Base-by-base conservation (phyloP, 2,888 invertebrate genomes). In the Tipula helvola region DNA sequence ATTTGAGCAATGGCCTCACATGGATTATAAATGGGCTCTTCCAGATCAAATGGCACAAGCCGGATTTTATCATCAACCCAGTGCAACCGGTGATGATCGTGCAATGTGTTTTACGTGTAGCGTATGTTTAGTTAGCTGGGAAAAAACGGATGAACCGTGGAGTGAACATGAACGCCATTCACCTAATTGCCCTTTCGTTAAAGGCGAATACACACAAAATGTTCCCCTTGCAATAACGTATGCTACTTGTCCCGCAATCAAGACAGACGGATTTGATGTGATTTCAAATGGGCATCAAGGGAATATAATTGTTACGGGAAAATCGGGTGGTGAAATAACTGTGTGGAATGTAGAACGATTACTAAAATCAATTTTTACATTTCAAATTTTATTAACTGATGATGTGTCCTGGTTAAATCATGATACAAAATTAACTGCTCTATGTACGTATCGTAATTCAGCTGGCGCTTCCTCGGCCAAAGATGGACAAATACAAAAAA, bases 21-120 rank as follows among this genome's bases (percentile, higher is more conserved):
- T 97, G 97, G 97, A 97, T 91, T 98, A 98, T 92, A 98, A 98
- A 92, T 98, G 98, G 98, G 98, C 98, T 5, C 91, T 98, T 87
- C 98, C 98, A 0, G 97, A 97, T 89, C 97, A 97, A 90, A 98
- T 98, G 98, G 98, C 98, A 5, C 97, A 98, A 90, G 98, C 98
- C 1, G 98, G 98, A 16, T 98, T 98, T 92, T 98, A 97, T 92
- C 97, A 98, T 92, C 97, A 98, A 91, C 98, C 98, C 0, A 96
- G 97, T 87, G 94, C 95, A 3, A 95, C 95, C 41, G 97, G 97
- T 3, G 97, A 98, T 90, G 98, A 98, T 92, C 93, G 98, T 88
- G 98, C 98, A 7, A 96, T 98, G 96, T 98, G 98, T 91, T 98
- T 98, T 91, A 97, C 97, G 0, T 98, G 98, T 91, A 96, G 95